Base-by-base conservation (phyloP, 2,113 vertebrate species). In the Thamnaconus septentrionalis region DNA sequence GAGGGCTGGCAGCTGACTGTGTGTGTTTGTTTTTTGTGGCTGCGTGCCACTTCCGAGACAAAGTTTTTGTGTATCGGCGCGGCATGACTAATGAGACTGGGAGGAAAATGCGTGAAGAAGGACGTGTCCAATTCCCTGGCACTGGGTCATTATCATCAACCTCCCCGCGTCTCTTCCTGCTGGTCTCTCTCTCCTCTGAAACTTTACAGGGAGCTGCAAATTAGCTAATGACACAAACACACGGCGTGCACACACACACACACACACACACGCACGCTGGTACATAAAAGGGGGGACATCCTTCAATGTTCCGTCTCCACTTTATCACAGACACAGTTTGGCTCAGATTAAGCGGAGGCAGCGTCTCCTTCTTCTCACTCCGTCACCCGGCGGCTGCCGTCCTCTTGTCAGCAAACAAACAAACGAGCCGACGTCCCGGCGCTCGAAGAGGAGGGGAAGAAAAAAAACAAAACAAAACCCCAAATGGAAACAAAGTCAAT, bases 401-500 rank as follows among this genome's bases (percentile, higher is more conserved):
- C 18, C 18, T 82, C 46, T 61, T 3, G 2, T 45, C 47, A 62
- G 66, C 65, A 84, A 84, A 81, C 71, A 78, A 66, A 75, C 53
- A 75, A 6, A 65, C 3, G 55, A 40, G 53, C 39, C 42, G 64
- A 46, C 65, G 48, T 50, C 43, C 18, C 18, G 18, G 18, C 18
- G 18, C 18, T 31, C 18, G 18, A 31, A 31, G 18, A 31, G 2
- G 18, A 31, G 18, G 18, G 18, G 1, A 31, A 31, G 18, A 31
- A 31, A 31, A 31, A 31, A 31, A n/a, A n/a, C n/a, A n/a, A 31
- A 31, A 31, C 1, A 31, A 31, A 71, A 0, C 45, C 63, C 75
- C 59, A 64, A 57, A 59, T 0, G 60, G 56, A 64, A 64, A 80
- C 8, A 41, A 56, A 81, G 86, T 85, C 65, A 64, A 82, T 84